Base-by-base conservation (phyloP, 2,888 invertebrate genomes). In the Lagria hirta region DNA sequence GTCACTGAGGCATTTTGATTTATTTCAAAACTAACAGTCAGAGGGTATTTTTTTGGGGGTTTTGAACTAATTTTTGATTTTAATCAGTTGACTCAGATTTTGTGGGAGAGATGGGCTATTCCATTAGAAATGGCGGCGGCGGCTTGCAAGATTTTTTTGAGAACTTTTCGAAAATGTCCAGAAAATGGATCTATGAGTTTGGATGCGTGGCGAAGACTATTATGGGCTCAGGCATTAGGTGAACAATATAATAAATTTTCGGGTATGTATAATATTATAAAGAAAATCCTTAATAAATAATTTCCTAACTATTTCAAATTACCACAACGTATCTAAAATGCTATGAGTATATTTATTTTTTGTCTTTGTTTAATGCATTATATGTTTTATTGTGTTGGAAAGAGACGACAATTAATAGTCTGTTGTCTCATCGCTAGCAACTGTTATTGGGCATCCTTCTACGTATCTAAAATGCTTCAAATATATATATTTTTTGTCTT, bases 171-270 rank as follows among this genome's bases (percentile, higher is more conserved):
- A 51, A 83, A 84, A 53, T 85, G 87, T 61, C 90, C 90, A 5
- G 89, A 90, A 64, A 88, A 88, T 70, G 78, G 81, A 43, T 75
- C 80, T 40, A 82, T 81, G 62, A 77, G 78, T 48, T 73, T 91
- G 57, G 86, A 89, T 63, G 79, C 79, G 48, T 92, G 90, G 89
- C 79, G 90, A 40, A 79, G 79, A 35, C 77, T 81, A 44, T 71
- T 92, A 36, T 92, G 91, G 91, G 78, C 76, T 21, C 82, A 86
- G 68, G 84, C 87, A 23, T 72, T 92, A 40, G 87, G 86, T 24
- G 80, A 84, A 48, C 79, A 82, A 59, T 84, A 83, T 66, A 81
- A 80, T 61, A 80, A 83, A 68, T 75, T 86, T 54, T 82, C 85
- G 58, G 80, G 83, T 82, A 43, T 4, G 28, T 30, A 7, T n/a